A percentile compares a stretch with the other conserved stretches of the same genome.
These are phyloP conservation scores for Tetragonula carbonaria DNA, from an alignment of 2,888 invertebrate genomes.

Conservation along the genomic window DNA sequence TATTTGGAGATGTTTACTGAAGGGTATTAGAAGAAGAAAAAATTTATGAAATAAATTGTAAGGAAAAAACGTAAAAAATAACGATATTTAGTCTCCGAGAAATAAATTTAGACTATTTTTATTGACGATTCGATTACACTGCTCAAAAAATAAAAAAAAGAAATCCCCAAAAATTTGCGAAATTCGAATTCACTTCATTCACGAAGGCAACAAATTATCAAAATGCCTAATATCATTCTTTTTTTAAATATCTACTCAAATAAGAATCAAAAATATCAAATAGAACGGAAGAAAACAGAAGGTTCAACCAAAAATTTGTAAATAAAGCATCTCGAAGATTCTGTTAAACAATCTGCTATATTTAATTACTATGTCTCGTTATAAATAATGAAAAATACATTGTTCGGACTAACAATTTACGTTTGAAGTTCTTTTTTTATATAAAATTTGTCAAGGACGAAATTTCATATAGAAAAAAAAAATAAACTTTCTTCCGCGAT, in stretches of 20 bases:
- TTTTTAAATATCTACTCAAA: not conserved
- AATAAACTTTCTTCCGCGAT: too few species aligned
- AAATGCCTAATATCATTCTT: not conserved
- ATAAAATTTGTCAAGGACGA: not conserved
- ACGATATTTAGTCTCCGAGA: not conserved
- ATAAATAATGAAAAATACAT: conserved; percentile 39
- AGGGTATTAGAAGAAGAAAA: not conserved
- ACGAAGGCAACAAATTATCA: not conserved
- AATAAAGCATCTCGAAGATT: conserved; percentile 1
- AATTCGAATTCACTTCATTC: not conserved
- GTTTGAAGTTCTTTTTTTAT: not conserved
- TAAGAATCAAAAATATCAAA: not conserved
- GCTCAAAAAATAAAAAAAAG: not conserved
- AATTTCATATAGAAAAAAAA: not conserved
- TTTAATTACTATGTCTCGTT: conserved; percentile 19
- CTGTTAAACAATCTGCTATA: conserved; percentile 28
- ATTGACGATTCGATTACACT: conserved; percentile 9
- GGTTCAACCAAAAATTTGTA: not conserved
- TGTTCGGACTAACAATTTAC: not conserved
- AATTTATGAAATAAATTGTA: not conserved
- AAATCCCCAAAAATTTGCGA: not conserved
- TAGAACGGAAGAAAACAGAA: not conserved
- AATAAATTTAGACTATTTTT: not conserved
- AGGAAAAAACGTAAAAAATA: not conserved
- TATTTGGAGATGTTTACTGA: too few species aligned